A percentile compares a stretch with the other conserved stretches of the same genome.
These are phyloP conservation scores for Zhengitettix transpicula DNA, from an alignment of 2,888 invertebrate genomes.

Conservation along the genomic window DNA sequence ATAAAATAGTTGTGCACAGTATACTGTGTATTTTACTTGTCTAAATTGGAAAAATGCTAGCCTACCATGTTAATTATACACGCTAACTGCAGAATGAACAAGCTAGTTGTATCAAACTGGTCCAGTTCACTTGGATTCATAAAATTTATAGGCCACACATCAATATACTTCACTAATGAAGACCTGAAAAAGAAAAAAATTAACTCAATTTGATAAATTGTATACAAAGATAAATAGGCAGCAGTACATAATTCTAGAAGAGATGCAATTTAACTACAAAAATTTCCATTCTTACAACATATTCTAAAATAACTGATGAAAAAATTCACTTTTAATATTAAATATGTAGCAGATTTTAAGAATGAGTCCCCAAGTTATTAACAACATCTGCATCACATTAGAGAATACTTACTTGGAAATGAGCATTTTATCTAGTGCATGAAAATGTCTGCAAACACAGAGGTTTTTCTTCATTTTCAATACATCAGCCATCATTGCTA, in stretches of 20 bases:
- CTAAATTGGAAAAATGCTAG: too few relatives aligned
- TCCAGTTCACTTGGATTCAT: slow-evolving; percentile 59
- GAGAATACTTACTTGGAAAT: slow-evolving; percentile 50
- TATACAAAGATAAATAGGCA: not conserved
- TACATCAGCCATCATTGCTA: slow-evolving; percentile 72
- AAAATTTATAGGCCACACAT: slow-evolving; percentile 95
- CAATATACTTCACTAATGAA: slow-evolving; percentile 56
- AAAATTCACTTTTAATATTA: too few relatives aligned
- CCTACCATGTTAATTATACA: slow-evolving; percentile 79
- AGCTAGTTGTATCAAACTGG: slow-evolving; percentile 75
- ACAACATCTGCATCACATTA: not conserved
- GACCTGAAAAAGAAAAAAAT: slow-evolving; percentile 2
- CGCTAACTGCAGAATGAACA: slow-evolving; percentile 93
- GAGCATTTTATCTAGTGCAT: slow-evolving; percentile 60
- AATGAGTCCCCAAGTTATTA: not conserved
- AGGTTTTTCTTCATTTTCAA: slow-evolving; percentile 88
- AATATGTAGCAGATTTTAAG: too few relatives aligned
- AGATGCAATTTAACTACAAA: too few relatives aligned
- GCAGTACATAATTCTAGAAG: not conserved
- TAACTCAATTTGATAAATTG: not conserved
- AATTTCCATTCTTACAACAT: too few relatives aligned
- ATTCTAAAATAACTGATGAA: too few relatives aligned
- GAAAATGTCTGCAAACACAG: slow-evolving; percentile 83
- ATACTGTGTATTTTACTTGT: too few relatives aligned
- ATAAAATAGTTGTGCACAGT: too few relatives aligned